Evolutionary conservation across 2,113 vertebrate species (phyloP).

Genomic region (Heteronetta atricapilla): DNA sequence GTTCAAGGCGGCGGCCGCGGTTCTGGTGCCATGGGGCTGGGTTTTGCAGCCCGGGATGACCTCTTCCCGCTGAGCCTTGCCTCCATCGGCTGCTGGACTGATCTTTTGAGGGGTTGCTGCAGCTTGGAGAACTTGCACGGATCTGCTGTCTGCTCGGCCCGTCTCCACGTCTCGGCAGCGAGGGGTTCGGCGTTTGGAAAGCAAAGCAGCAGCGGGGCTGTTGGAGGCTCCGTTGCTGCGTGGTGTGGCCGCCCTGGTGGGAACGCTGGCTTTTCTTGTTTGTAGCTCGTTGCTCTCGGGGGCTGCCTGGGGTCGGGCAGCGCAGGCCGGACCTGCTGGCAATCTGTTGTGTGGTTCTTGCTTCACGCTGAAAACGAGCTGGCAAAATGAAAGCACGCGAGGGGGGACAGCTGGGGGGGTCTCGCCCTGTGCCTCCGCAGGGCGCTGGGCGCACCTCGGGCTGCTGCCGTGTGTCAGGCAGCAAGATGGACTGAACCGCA

Average conservation of each 20-base stretch:
- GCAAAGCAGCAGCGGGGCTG: not conserved
- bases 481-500: not conserved
- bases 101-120: not conserved
- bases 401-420: not conserved
- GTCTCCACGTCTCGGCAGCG: fast-evolving
- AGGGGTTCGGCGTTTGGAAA: not conserved
- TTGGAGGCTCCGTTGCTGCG: not conserved
- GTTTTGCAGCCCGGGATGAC: not conserved
- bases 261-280: not conserved
- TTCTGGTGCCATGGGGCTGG: not conserved
- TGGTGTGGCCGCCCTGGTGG: not conserved
- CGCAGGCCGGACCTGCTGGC: not conserved
- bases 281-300: not conserved
- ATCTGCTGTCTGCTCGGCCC: not conserved
- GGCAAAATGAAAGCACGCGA: not conserved
- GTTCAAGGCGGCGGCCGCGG: fast-evolving
- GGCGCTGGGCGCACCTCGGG: not conserved
- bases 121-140: fast-evolving
- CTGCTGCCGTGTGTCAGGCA: not conserved
- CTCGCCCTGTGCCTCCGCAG: not conserved
- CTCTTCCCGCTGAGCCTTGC: not conserved
- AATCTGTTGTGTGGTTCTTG: not conserved
- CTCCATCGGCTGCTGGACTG: not conserved
- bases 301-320: not conserved
- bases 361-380: not conserved